Evolutionary conservation across 2,888 invertebrate genomes (phyloP), one percentile per base, ranked within the genome.

Genomic region (Hybos culiciformis): DNA sequence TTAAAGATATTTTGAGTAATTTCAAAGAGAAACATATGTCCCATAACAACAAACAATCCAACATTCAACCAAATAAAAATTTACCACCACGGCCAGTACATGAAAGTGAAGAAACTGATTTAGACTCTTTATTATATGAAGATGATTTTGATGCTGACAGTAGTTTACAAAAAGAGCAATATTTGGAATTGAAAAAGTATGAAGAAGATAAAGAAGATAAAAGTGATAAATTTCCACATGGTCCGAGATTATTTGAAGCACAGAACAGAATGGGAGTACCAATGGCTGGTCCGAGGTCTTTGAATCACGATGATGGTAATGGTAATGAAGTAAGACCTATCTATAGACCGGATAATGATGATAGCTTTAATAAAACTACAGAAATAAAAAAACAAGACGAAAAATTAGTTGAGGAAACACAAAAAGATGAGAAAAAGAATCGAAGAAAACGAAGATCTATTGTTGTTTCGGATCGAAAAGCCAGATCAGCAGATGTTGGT

Each of bases 401-500:
- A 6, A 33, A 19, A 4, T 2, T n/a, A 20, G 9, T 20, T n/a
- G n/a, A 14, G 14, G 19, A 17, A 34, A 14, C 36, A 5, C n/a
- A 29, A 29, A 29, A 11, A 20, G 19, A 21, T 14, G 4, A 14
- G 20, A 20, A 36, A 21, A 11, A 20, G 19, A 21, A 19, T 11
- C 20, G 20, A 20, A 36, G 36, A 19, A 19, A 19, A 21, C 72
- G 79, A 39, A 74, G 85, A 5, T 76, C 77, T 2, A 67, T 81
- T 45, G 71, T 75, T 4, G 72, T 80, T 12, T 73, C 77, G 5
- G 80, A 80, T 57, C 72, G 85, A 12, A 83, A 83, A 57, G 81
- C 75, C 2, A 75, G 86, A 41, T 86, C 83, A 48, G 83, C 87
- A 3, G 88, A 88, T 58, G 86, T 91, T 2, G 90, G 91, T 6